Evolutionary conservation across 2,113 vertebrate species (phyloP).

Genomic region (Callopanchax toddi): DNA sequence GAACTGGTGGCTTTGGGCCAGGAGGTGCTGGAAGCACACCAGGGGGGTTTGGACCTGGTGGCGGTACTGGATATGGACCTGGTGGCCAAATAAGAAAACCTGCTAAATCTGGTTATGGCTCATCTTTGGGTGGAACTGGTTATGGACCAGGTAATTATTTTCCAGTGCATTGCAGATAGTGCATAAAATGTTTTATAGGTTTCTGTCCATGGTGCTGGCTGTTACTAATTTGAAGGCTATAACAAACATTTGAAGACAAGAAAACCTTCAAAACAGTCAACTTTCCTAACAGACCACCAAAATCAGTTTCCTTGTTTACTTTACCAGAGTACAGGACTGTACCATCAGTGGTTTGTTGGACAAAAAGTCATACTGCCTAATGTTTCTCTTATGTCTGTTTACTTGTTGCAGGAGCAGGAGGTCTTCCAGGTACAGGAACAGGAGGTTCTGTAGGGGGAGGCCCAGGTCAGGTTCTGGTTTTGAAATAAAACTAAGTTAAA

Average conservation of each 20-base stretch:
- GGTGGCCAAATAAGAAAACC: slow-evolving; percentile 67
- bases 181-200: no score
- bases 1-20: slow-evolving; percentile 32
- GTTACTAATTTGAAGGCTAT: no score
- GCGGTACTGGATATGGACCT: slow-evolving; percentile 62
- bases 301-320: no score
- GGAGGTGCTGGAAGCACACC: slow-evolving; percentile 36
- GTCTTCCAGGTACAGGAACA: slow-evolving; percentile 45
- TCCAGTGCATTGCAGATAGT: no score
- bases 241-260: no score
- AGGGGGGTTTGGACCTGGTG: slow-evolving; percentile 26
- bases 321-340: no score
- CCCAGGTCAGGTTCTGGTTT: slow-evolving; percentile 37
- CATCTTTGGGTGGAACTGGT: slow-evolving; percentile 49
- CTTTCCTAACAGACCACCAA: no score
- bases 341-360: no score
- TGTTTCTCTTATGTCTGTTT: slow-evolving; percentile 4
- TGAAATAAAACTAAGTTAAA: not conserved
- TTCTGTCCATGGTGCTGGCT: no score
- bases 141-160: slow-evolving; percentile 69
- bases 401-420: slow-evolving; percentile 37
- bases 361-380: not conserved
- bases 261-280: no score
- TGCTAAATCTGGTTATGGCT: slow-evolving; percentile 67
- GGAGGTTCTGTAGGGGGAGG: slow-evolving; percentile 41